Conservation (phyloP, 35 echinoderm and acorn worm genomes). For the Chiridota heheva region DNA sequence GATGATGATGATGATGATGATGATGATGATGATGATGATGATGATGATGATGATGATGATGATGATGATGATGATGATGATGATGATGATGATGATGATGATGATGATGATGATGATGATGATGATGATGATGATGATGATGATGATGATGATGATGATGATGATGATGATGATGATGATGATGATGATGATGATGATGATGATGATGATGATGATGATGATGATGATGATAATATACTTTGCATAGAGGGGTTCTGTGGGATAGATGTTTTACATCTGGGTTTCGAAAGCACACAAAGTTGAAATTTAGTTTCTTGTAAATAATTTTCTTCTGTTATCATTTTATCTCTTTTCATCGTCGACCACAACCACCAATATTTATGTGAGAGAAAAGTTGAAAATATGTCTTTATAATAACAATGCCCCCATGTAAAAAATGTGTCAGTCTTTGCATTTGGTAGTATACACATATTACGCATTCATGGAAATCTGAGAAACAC, state of each 20-base stretch:
- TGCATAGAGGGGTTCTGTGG: neutral
- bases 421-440: too few species aligned
- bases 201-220: constrained; percentile 14
- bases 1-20: neutral
- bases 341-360: too few species aligned
- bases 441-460: too few species aligned
- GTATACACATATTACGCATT: too few species aligned
- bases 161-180: neutral
- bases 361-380: too few species aligned
- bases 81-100: neutral
- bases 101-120: neutral
- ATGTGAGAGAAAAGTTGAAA: too few species aligned
- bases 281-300: too few species aligned
- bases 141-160: neutral
- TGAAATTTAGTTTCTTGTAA: too few species aligned
- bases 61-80: neutral
- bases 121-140: neutral
- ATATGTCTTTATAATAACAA: too few species aligned
- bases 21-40: neutral
- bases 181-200: constrained; percentile 17
- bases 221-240: constrained; percentile 1
- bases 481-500: too few species aligned
- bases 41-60: neutral
- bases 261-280: too few species aligned
- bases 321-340: too few species aligned